Percentiles rank a stretch among this genome's conserved stretches.
phyloP scores from a whole-genome alignment of 2,888 invertebrate species.

The Drosophila demipolita region DNA sequence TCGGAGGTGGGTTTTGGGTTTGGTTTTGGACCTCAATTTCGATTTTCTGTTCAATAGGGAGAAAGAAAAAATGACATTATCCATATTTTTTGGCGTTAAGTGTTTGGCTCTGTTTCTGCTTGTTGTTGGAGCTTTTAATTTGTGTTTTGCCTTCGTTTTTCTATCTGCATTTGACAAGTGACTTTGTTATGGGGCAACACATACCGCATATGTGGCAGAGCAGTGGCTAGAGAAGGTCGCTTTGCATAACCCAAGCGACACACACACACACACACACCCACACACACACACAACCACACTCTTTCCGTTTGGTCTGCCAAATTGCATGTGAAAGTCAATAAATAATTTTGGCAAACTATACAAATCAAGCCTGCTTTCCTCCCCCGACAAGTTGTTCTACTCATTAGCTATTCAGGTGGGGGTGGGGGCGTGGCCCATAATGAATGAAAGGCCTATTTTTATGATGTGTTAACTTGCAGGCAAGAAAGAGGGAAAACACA shows the following conservation, averaged over 20 bases:
- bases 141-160: slow-evolving; percentile 53
- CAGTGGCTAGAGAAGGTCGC: background rate
- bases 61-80: slow-evolving; percentile 69
- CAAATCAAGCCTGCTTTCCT: slow-evolving; percentile 31
- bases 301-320: slow-evolving; percentile 59
- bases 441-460: slow-evolving; percentile 46
- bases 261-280: slow-evolving; percentile 25
- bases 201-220: slow-evolving; percentile 7
- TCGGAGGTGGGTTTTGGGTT: background rate
- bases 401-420: slow-evolving; percentile 67
- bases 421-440: slow-evolving; percentile 33
- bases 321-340: slow-evolving; percentile 80
- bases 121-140: slow-evolving; percentile 67
- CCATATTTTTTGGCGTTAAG: slow-evolving; percentile 80
- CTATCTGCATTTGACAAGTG: slow-evolving; percentile 69
- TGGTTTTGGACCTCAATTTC: slow-evolving; percentile 39
- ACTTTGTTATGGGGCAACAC: slow-evolving; percentile 54
- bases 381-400: slow-evolving; percentile 14
- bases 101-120: slow-evolving; percentile 39
- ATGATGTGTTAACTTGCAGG: background rate
- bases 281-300: slow-evolving; percentile 15
- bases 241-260: slow-evolving; percentile 52
- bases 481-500: slow-evolving; percentile 22
- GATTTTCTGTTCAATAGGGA: slow-evolving; percentile 65
- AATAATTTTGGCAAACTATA: slow-evolving; percentile 62